Conservation (phyloP, 2,888 invertebrate species). For the Melinaea marsaeus region DNA sequence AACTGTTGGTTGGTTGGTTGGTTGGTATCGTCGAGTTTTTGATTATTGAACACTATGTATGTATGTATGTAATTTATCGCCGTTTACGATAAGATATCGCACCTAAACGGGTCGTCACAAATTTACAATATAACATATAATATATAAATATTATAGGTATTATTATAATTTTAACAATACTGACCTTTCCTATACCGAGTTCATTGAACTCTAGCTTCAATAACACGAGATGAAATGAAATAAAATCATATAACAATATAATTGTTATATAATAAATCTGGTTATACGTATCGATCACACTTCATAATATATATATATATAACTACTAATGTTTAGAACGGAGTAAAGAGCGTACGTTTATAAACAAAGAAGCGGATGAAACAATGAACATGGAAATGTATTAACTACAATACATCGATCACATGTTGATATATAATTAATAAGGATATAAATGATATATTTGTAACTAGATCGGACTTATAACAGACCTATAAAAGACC, state of each 20-base stretch:
- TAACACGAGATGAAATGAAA: too few species aligned
- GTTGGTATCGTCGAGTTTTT: too few species aligned
- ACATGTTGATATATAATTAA: background rate
- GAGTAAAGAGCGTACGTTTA: conserved; percentile 60
- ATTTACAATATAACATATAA: too few species aligned
- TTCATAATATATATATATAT: conserved; percentile 33
- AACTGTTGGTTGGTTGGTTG: conserved; percentile 50
- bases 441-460: background rate
- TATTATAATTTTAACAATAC: too few species aligned
- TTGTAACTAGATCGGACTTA: too few species aligned
- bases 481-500: too few species aligned
- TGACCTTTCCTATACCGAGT: too few species aligned
- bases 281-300: too few species aligned
- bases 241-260: conserved; percentile 29
- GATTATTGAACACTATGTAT: too few species aligned
- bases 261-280: conserved; percentile 40
- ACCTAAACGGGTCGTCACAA: too few species aligned
- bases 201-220: too few species aligned
- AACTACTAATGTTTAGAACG: conserved; percentile 46
- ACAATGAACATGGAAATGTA: conserved; percentile 28
- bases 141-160: too few species aligned
- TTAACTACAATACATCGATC: conserved; percentile 3
- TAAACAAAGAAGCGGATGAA: conserved; percentile 58
- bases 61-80: conserved; percentile 62
- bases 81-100: conserved; percentile 60